Conservation (phyloP, 2,888 invertebrate species). For the Zootermopsis nevadensis region DNA sequence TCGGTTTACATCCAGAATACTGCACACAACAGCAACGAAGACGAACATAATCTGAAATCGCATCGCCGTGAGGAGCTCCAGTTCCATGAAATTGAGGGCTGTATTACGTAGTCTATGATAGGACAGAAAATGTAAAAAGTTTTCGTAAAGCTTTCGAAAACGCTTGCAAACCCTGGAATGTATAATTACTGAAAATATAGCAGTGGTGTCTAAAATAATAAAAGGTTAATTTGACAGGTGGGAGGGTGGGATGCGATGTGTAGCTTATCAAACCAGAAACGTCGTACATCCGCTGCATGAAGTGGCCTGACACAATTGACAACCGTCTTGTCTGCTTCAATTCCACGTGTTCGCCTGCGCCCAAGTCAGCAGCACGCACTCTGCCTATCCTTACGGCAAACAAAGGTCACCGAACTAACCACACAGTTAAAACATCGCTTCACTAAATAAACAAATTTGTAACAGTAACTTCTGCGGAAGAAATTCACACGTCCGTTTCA, state of each 20-base stretch:
- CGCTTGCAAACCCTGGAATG: neutral
- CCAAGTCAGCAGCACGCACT: neutral
- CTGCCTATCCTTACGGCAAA: neutral
- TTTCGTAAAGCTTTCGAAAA: no score
- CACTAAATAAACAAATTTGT: no score
- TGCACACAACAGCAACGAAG: no score
- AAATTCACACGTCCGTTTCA: no score
- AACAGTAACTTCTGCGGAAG: no score
- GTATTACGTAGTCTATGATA: no score
- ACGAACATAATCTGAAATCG: no score
- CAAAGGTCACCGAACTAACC: neutral
- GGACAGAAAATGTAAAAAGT: no score
- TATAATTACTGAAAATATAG: neutral
- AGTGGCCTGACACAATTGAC: neutral
- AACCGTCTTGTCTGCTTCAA: neutral
- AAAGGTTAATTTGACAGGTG: neutral
- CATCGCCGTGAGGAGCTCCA: no score
- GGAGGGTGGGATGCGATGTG: neutral
- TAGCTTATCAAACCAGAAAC: neutral
- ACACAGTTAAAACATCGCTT: neutral
- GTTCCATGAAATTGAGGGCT: no score
- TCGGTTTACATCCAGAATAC: no score
- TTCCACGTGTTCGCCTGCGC: neutral
- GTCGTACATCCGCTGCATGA: neutral
- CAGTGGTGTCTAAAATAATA: neutral